phyloP scores from a whole-genome alignment of 2,113 vertebrate species.

The Glaucomys volans region DNA sequence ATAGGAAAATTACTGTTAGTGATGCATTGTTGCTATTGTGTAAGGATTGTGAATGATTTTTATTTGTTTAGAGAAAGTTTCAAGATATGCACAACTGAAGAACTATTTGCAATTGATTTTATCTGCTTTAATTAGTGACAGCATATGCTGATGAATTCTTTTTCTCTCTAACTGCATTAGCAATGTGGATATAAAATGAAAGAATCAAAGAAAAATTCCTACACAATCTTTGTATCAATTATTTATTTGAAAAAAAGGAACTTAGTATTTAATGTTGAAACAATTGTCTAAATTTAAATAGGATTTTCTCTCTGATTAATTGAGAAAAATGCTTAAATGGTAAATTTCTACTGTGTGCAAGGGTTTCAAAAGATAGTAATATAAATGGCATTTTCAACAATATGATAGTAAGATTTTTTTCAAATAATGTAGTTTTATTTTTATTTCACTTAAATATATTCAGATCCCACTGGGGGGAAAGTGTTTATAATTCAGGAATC shows the following conservation, averaged over 20 bases:
- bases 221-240: conserved; percentile 53
- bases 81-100: conserved; percentile 56
- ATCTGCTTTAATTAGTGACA: conserved; percentile 59
- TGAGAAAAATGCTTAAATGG: conserved; percentile 67
- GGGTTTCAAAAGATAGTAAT: background rate
- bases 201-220: conserved; percentile 53
- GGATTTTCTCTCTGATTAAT: conserved; percentile 62
- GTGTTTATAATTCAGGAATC: conserved; percentile 48
- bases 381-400: conserved; percentile 42
- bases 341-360: conserved; percentile 29
- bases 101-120: conserved; percentile 67
- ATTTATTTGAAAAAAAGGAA: conserved; percentile 61
- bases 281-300: conserved; percentile 81
- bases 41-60: background rate
- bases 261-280: conserved; percentile 83
- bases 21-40: background rate
- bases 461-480: conserved; percentile 56
- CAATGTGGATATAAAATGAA: conserved; percentile 47
- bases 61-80: conserved; percentile 48
- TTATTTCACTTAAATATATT: conserved; percentile 55
- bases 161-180: conserved; percentile 1
- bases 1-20: background rate
- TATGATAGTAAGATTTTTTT: conserved; percentile 38
- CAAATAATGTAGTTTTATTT: conserved; percentile 45
- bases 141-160: conserved; percentile 68